Conservation (phyloP, 2,113 vertebrate genomes). For the Macrotis lagotis region DNA sequence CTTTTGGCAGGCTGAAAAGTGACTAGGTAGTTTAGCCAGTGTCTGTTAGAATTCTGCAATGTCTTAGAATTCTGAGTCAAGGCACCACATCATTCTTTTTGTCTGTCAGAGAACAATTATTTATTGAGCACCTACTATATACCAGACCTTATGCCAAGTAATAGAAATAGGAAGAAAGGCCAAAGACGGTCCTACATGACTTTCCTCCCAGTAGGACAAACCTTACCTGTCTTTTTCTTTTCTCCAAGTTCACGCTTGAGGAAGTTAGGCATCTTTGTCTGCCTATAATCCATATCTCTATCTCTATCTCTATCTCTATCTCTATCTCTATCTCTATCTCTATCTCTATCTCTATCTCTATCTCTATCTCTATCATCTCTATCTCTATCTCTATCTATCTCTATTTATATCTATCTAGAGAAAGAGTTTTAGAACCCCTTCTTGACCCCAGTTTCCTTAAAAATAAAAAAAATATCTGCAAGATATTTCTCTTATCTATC, state of each 20-base stretch:
- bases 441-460: slow-evolving; percentile 7
- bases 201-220: neutral
- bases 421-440: neutral
- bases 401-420: too few relatives aligned
- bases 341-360: too few relatives aligned
- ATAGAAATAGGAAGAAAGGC: neutral
- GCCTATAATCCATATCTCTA: too few relatives aligned
- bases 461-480: neutral
- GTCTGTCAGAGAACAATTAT: neutral
- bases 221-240: neutral
- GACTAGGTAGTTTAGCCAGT: neutral
- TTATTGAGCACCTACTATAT: neutral
- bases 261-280: slow-evolving; percentile 28
- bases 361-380: too few relatives aligned
- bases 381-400: too few relatives aligned
- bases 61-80: neutral
- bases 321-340: too few relatives aligned
- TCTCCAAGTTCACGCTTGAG: slow-evolving; percentile 16
- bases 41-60: neutral
- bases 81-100: neutral
- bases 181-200: neutral
- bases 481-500: too few relatives aligned
- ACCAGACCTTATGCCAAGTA: neutral
- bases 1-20: neutral
- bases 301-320: too few relatives aligned